phyloP scores from a whole-genome alignment of 2,888 invertebrate species.

The Drosophila mimica region DNA sequence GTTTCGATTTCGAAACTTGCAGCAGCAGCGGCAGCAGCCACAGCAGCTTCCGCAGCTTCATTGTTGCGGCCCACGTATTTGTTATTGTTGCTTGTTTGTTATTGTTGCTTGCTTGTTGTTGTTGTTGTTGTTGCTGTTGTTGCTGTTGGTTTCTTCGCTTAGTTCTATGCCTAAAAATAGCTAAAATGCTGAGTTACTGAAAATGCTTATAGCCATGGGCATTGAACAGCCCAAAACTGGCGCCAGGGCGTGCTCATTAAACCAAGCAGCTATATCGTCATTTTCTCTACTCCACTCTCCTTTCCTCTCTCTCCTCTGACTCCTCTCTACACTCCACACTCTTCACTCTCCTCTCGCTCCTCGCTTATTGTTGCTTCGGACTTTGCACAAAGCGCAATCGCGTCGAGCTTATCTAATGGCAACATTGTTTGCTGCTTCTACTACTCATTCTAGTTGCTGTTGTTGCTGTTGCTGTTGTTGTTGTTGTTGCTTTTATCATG shows the following conservation, averaged over 20 bases:
- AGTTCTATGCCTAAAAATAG: constrained; percentile 80
- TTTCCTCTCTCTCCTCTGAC: neutral
- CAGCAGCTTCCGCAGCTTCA: constrained; percentile 57
- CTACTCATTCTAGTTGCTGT: constrained; percentile 6
- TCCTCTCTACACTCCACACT: neutral
- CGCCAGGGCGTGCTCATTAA: constrained; percentile 80
- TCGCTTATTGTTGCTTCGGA: constrained; percentile 28
- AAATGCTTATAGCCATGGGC: constrained; percentile 45
- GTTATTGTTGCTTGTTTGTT: constrained; percentile 20
- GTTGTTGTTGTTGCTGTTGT: constrained; percentile 21
- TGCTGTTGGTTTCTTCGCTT: constrained; percentile 21
- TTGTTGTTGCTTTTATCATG: constrained; percentile 68
- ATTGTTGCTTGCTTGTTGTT: constrained; percentile 19
- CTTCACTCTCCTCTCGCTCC: neutral
- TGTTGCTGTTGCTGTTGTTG: constrained; percentile 10
- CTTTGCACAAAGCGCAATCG: constrained; percentile 53
- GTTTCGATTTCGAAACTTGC: constrained; percentile 61
- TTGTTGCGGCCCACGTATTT: constrained; percentile 43
- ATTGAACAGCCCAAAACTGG: constrained; percentile 69
- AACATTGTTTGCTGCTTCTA: constrained; percentile 45
- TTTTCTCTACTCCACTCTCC: neutral
- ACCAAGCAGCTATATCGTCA: constrained; percentile 28
- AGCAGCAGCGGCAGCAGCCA: constrained; percentile 22
- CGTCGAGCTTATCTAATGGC: constrained; percentile 57
- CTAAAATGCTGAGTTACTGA: constrained; percentile 44